Base-by-base conservation (phyloP, 2,113 vertebrate species). In the Zapus hudsonius region DNA sequence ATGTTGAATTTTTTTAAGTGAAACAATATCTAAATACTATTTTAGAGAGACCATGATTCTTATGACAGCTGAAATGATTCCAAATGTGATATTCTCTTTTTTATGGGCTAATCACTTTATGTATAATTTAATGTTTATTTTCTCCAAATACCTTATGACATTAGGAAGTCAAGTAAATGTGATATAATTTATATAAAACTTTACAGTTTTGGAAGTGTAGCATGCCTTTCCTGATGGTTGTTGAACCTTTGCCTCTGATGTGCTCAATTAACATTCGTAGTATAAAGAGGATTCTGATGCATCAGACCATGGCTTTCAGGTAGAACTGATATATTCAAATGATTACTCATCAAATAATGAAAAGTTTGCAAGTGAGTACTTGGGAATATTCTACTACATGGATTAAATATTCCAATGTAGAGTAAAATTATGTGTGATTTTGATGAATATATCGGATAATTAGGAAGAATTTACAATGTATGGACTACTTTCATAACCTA, bases 331-430 rank as follows among this genome's bases (percentile, higher is more conserved):
- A 83, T 70, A 7, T 75, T 52, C 6, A 79, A 84, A 70, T 64
- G 25, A 84, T 69, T 83, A 78, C 47, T 87, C 87, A 59, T 66
- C 12, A 92, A 27, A 84, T 72, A 63, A 55, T 63, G 12, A 89
- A 55, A 22, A 81, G 3, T 74, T 69, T 70, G 0, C 12, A 69
- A 27, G 52, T 59, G 7, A 47, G 47, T n/a, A 57, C 44, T 38
- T 70, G 52, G 16, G 36, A 57, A 44, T 76, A 70, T 29, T 64
- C 17, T 33, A 42, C 0, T 33, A 67, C 6, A 0, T 3, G 27
- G 8, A 61, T 72, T 79, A 89, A 91, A 27, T 89, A 87, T 55
- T 55, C 1, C 40, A 83, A 12, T 13, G 85, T 75, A 15, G 16
- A 75, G 19, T 61, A 87, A 7, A 69, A 55, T 74, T 44, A 73